These are phyloP conservation scores for Drosophila silvestris DNA, from an alignment of 2,888 invertebrate species.

Conservation along the genomic window DNA sequence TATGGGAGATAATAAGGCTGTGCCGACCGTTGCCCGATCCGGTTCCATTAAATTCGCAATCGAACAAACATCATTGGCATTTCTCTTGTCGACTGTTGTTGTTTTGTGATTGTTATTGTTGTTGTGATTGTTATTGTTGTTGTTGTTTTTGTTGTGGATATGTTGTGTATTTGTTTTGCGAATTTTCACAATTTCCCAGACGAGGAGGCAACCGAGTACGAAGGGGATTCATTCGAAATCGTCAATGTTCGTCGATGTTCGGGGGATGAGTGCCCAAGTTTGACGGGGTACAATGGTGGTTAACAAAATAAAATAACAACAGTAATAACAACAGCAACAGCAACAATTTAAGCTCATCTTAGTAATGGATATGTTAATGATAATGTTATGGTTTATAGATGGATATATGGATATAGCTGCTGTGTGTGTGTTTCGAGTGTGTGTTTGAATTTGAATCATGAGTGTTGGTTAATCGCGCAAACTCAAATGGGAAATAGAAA, in stretches of 20 bases:
- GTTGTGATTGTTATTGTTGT: slow-evolving; percentile 10
- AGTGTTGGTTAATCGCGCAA: slow-evolving; percentile 8
- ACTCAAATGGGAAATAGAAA: slow-evolving; percentile 6
- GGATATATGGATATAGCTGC: slow-evolving; percentile 1
- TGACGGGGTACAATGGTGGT: slow-evolving; percentile 24
- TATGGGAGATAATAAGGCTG: slow-evolving; percentile 50
- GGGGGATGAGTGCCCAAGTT: slow-evolving; percentile 31
- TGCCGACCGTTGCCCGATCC: slow-evolving; percentile 44
- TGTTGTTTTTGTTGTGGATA: slow-evolving; percentile 28
- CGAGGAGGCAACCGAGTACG: background rate
- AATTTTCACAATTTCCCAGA: slow-evolving; percentile 27
- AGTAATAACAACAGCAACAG: slow-evolving; percentile 39
- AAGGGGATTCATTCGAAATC: slow-evolving; percentile 24
- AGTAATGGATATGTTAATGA: slow-evolving; percentile 32
- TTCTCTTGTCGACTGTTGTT: slow-evolving; percentile 79
- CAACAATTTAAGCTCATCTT: slow-evolving; percentile 53
- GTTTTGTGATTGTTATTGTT: slow-evolving; percentile 7
- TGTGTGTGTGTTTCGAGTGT: background rate
- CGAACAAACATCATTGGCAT: slow-evolving; percentile 83
- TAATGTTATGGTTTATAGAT: slow-evolving; percentile 17
- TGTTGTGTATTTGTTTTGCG: slow-evolving; percentile 27
- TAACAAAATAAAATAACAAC: slow-evolving; percentile 59
- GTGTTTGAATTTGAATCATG: slow-evolving; percentile 11
- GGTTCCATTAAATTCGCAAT: slow-evolving; percentile 81
- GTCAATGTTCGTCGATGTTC: slow-evolving; percentile 28